These are phyloP conservation scores for Argopecten irradians DNA, from an alignment of 1,140 invertebrate genomes.

Conservation along the genomic window DNA sequence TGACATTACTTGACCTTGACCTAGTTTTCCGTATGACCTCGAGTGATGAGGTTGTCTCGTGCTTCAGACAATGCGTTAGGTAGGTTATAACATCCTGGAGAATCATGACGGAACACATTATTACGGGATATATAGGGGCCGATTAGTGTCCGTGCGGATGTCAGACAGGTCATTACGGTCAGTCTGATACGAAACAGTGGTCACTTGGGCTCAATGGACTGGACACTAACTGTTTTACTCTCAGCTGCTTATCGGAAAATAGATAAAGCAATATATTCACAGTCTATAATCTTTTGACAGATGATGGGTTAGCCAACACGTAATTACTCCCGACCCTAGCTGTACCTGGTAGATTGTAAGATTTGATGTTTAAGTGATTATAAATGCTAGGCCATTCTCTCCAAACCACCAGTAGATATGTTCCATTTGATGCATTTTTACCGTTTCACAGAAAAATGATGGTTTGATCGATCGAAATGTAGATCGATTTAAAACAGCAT, in stretches of 20 bases:
- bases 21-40: neutral
- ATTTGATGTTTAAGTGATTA: no score
- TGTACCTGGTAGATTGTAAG: no score
- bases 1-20: neutral
- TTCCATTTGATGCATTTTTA: no score
- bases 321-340: no score
- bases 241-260: neutral
- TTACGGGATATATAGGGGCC: neutral
- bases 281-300: neutral
- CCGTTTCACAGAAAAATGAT: no score
- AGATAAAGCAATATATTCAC: neutral
- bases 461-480: no score
- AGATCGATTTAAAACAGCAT: no score
- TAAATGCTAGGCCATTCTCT: no score
- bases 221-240: neutral
- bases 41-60: neutral
- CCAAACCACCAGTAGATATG: no score
- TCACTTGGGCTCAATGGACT: neutral
- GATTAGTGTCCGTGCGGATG: neutral
- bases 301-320: no score
- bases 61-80: neutral
- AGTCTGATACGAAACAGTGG: neutral
- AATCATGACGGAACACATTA: neutral
- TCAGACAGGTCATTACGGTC: constrained; percentile 4
- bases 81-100: neutral